Base-by-base conservation (phyloP, 2,113 vertebrate genomes). In the Poeciliopsis prolifica region DNA sequence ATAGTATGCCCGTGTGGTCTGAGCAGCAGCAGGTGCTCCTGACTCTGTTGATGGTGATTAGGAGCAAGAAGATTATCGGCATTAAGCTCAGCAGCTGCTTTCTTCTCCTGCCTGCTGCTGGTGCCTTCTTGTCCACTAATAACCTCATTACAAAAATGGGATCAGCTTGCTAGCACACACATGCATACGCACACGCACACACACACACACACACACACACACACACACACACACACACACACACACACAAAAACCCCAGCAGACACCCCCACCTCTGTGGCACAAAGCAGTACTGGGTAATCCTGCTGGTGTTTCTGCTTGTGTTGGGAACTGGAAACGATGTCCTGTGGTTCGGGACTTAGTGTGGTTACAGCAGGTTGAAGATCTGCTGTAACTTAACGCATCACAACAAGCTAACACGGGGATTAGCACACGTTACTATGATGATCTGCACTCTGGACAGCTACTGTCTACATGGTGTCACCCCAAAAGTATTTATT, bases 1-100 rank as follows among this genome's bases (percentile, higher is more conserved):
- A 65, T 65, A 69, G 69, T 65, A n/a, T 58, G 68, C 79, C 63
- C 19, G 71, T 78, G 64, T 71, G 82, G 85, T 72, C 70, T 37
- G 74, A 83, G 75, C 48, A 72, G 83, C 7, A 58, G 22, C 92
- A 93, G 89, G 89, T 93, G 91, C 91, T 91, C 78, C 86, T 91
- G 86, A 92, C 89, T 93, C 84, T 84, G 86, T 87, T 91, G 90
- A 87, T 86, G 75, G 79, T 89, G 91, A 94, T 94, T 95, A 91
- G 88, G 81, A 88, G 83, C 89, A 93, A 93, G 90, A 75, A 92
- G 92, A 93, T 94, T 93, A 92, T 68, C 61, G 17, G 63, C 68
- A 85, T 88, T 93, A 91, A 93, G 78, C 90, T 86, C 61, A 61
- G 77, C 86, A 90, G 86, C 88, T 92, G 89, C 88, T 91, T 89